Conservation (phyloP, 2,797 vertebrate genomes). For the Microchirus variegatus region DNA sequence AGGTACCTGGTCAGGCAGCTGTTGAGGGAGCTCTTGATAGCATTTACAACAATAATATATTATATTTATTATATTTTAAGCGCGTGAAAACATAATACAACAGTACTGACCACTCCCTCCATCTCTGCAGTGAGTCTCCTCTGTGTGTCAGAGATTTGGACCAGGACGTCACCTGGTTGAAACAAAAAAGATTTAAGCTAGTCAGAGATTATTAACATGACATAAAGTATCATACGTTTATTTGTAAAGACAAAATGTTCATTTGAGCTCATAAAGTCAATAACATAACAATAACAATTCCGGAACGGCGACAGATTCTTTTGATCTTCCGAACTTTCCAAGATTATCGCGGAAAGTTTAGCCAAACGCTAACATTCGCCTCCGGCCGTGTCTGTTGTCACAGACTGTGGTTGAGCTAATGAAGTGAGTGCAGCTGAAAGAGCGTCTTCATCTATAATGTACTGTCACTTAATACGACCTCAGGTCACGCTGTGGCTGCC, state of each 20-base stretch:
- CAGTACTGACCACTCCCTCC: constrained; percentile 93
- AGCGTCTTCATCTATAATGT: constrained; percentile 65
- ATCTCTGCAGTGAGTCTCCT: constrained; percentile 91
- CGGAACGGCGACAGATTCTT: background rate
- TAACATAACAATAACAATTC: constrained; percentile 6
- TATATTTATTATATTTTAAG: too few relatives aligned
- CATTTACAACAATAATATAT: too few relatives aligned
- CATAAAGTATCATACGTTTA: too few relatives aligned
- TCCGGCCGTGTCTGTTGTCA: constrained; percentile 36
- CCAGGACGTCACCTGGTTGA: constrained; percentile 88
- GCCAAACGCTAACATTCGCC: constrained; percentile 12
- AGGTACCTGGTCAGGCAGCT: too few relatives aligned
- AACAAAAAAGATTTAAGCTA: too few relatives aligned
- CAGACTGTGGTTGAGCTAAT: constrained; percentile 50
- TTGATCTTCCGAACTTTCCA: background rate
- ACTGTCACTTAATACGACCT: constrained; percentile 54
- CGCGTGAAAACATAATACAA: too few relatives aligned
- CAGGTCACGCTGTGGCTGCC: constrained; percentile 55
- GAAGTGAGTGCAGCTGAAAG: constrained; percentile 63
- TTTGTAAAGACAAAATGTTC: too few relatives aligned
- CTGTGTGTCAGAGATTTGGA: constrained; percentile 94
- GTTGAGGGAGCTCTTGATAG: too few relatives aligned
- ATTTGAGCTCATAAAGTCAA: constrained; percentile 3
- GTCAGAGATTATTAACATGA: too few relatives aligned
- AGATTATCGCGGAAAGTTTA: constrained; percentile 40